These are phyloP conservation scores for Corydoras sp. DNA, from an alignment of 2,113 vertebrate species.

Conservation along the genomic window DNA sequence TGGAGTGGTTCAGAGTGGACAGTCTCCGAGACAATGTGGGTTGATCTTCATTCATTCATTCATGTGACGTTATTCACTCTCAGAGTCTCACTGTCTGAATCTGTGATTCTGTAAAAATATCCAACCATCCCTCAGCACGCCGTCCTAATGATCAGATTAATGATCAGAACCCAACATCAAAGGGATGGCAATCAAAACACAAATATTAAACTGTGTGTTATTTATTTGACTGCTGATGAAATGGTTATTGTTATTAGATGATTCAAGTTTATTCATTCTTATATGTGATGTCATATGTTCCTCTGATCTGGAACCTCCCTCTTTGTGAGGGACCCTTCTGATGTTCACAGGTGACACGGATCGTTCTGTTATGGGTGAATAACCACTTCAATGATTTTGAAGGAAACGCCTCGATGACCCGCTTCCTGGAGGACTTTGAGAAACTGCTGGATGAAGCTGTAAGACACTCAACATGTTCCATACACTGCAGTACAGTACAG, in stretches of 20 bases:
- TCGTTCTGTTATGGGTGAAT: slow-evolving; percentile 94
- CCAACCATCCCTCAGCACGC: too few species aligned
- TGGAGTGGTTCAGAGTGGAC: slow-evolving; percentile 92
- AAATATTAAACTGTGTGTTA: neutral
- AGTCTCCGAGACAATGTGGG: slow-evolving; percentile 81
- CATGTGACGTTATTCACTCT: too few species aligned
- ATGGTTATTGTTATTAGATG: too few species aligned
- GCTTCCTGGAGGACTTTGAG: slow-evolving; percentile 92
- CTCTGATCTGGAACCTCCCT: neutral
- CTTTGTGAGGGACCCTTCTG: neutral
- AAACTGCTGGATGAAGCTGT: slow-evolving; percentile 84
- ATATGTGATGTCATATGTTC: too few species aligned
- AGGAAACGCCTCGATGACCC: slow-evolving; percentile 88
- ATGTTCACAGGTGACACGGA: slow-evolving; percentile 80
- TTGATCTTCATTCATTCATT: neutral
- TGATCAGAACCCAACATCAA: too few species aligned
- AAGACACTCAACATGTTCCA: slow-evolving; percentile 42
- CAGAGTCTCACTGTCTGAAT: too few species aligned
- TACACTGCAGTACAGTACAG: neutral
- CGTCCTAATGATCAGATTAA: too few species aligned
- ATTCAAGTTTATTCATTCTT: too few species aligned
- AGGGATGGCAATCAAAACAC: too few species aligned
- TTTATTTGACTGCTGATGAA: neutral
- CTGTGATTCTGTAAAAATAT: too few species aligned
- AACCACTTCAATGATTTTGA: slow-evolving; percentile 99